Evolutionary conservation across 2,113 vertebrate genomes (phyloP).

Genomic region (Callocephalon fimbriatum): DNA sequence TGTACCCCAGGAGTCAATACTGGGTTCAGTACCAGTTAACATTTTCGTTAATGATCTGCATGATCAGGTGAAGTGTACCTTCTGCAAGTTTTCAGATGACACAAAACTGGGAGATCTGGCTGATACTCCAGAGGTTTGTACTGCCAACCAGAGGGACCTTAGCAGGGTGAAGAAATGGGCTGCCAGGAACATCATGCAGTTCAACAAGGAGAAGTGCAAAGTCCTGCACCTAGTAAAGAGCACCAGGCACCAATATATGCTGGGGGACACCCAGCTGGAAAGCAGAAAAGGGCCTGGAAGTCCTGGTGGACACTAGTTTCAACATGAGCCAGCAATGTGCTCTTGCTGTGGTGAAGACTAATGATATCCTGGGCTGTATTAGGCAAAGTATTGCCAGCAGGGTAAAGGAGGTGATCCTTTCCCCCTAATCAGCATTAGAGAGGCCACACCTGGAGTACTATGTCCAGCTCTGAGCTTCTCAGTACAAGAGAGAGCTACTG

Average conservation of each 20-base stretch:
- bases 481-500: neutral
- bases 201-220: neutral
- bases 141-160: neutral
- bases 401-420: neutral
- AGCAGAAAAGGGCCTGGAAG: neutral
- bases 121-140: neutral
- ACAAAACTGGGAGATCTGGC: neutral
- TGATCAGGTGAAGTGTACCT: neutral
- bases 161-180: neutral
- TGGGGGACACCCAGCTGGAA: neutral
- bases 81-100: neutral
- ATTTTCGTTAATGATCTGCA: neutral
- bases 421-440: rapidly evolving
- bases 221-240: neutral
- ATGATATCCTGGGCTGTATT: rapidly evolving
- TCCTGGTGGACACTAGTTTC: neutral
- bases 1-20: rapidly evolving
- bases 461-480: neutral
- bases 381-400: neutral
- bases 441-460: neutral
- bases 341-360: neutral
- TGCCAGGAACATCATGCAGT: neutral
- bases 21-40: neutral
- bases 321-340: neutral
- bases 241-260: rapidly evolving